Conservation (phyloP, 2,888 invertebrate genomes). For the Tiliacea citrago region DNA sequence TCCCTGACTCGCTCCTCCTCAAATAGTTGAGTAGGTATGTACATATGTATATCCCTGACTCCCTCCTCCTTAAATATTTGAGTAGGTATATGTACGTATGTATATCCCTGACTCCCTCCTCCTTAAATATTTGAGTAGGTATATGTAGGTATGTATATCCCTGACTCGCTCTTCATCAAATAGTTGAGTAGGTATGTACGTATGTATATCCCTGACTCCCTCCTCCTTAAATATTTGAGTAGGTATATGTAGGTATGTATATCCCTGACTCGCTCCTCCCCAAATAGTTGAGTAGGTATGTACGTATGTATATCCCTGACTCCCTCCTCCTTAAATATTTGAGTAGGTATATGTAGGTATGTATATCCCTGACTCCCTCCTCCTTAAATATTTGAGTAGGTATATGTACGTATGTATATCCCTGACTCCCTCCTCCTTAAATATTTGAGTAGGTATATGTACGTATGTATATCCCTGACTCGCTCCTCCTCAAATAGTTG, state of each 20-base stretch:
- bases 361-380: not conserved
- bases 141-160: not conserved
- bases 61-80: not conserved
- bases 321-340: not conserved
- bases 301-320: not conserved
- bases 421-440: not conserved
- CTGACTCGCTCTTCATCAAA: not conserved
- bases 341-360: not conserved
- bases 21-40: not conserved
- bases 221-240: not conserved
- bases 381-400: not conserved
- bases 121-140: too few relatives aligned
- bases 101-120: not conserved
- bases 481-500: not conserved
- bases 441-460: not conserved
- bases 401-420: not conserved
- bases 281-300: not conserved
- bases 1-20: not conserved
- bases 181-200: not conserved
- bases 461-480: not conserved
- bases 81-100: not conserved
- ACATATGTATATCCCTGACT: not conserved
- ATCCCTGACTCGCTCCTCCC: not conserved
- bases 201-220: not conserved
- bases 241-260: not conserved